Percentiles rank a stretch among this genome's conserved stretches.
phyloP scores from a whole-genome alignment of 2,888 invertebrate genomes.

The Papilio protenor region DNA sequence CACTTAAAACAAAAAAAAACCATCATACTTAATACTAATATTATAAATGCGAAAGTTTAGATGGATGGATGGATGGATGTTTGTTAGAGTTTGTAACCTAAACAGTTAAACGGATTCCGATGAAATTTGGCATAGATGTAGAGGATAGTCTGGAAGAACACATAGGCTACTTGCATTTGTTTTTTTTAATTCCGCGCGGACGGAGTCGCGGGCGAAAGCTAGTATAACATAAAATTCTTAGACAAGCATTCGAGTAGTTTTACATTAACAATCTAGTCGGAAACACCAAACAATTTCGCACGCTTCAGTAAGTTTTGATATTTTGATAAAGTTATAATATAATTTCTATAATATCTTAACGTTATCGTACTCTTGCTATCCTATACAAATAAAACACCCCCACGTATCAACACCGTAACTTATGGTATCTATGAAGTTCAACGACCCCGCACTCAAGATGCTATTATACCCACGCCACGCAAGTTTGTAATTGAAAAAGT shows the following conservation, averaged over 20 bases:
- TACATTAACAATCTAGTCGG: too few relatives aligned
- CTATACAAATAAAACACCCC: conserved; percentile 36
- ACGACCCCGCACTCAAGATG: conserved; percentile 57
- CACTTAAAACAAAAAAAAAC: neutral
- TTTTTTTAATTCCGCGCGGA: too few relatives aligned
- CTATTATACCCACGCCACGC: conserved; percentile 66
- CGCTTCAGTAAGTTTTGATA: neutral
- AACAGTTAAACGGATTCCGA: too few relatives aligned
- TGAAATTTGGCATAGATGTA: too few relatives aligned
- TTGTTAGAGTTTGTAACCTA: too few relatives aligned
- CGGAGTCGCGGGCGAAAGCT: too few relatives aligned
- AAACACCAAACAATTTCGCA: neutral
- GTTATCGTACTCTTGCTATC: conserved; percentile 21
- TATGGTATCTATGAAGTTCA: conserved; percentile 50
- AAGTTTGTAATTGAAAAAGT: conserved; percentile 84
- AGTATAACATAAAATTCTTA: neutral
- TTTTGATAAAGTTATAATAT: neutral
- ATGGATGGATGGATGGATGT: too few relatives aligned
- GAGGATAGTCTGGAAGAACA: too few relatives aligned
- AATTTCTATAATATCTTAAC: neutral
- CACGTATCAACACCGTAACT: conserved; percentile 37
- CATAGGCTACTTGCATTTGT: too few relatives aligned
- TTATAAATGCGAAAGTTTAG: too few relatives aligned
- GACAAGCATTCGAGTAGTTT: neutral
- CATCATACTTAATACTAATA: too few relatives aligned